These are phyloP conservation scores for Threskiornis aethiopicus DNA, from an alignment of 2,797 vertebrate species.

Conservation along the genomic window DNA sequence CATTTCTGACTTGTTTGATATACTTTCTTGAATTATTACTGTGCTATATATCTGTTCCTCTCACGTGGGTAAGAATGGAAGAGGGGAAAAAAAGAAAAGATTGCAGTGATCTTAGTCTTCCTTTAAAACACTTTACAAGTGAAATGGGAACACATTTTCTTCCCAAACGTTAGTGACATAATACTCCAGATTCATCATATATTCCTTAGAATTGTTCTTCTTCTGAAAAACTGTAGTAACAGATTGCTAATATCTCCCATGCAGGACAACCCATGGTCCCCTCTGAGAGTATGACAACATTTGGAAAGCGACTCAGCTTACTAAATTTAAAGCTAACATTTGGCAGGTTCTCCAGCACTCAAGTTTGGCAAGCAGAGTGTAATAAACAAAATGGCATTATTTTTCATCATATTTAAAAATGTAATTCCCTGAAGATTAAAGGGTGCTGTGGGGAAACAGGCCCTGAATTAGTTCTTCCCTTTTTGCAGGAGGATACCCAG, in stretches of 20 bases:
- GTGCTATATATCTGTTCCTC: background rate
- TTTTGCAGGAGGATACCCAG: background rate
- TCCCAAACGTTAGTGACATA: background rate
- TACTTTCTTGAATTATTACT: background rate
- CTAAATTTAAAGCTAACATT: conserved; percentile 51
- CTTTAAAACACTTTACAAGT: background rate
- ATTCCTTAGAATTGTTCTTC: background rate
- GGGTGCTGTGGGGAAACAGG: background rate
- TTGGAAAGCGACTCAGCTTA: background rate
- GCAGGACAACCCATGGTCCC: background rate
- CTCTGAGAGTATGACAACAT: background rate
- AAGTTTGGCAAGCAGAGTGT: conserved; percentile 28
- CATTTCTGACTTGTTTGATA: conserved; percentile 30
- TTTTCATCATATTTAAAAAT: conserved; percentile 64
- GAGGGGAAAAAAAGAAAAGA: background rate
- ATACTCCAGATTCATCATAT: background rate
- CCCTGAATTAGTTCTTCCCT: background rate
- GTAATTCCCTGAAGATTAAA: conserved; percentile 13
- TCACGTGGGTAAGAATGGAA: background rate
- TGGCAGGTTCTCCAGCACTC: conserved; percentile 18
- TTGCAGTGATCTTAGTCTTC: background rate
- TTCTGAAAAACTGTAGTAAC: background rate
- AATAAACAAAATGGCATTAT: conserved; percentile 43
- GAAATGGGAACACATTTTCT: background rate
- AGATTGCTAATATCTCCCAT: background rate